Percentiles rank a stretch among this genome's conserved stretches.
Conservation (phyloP, 2,113 vertebrate genomes). For the Rhabdomys dilectus region DNA sequence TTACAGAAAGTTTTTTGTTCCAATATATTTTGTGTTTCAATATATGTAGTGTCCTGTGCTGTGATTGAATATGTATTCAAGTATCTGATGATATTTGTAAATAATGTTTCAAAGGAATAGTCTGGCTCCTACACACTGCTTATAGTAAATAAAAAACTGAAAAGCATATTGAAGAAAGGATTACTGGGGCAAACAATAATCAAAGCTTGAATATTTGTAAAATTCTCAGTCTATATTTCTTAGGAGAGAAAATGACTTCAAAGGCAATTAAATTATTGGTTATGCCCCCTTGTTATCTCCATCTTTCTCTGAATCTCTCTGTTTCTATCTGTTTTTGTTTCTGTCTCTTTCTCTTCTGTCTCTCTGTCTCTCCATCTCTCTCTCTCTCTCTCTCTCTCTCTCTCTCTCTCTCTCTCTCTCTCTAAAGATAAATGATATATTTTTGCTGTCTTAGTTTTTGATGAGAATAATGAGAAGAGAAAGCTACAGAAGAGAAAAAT, state of each 20-base stretch:
- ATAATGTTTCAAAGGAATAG: background rate
- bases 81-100: background rate
- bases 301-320: background rate
- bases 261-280: background rate
- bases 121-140: background rate
- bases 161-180: background rate
- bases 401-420: too few species aligned
- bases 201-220: background rate
- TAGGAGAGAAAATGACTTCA: background rate
- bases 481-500: background rate
- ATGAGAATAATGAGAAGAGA: background rate
- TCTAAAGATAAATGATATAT: too few species aligned
- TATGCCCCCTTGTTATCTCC: background rate
- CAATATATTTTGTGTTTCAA: background rate
- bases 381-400: background rate
- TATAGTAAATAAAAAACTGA: background rate
- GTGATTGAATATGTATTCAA: background rate
- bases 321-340: background rate
- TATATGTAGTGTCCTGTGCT: background rate
- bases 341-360: background rate
- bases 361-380: background rate
- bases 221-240: background rate
- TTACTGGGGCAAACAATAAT: background rate
- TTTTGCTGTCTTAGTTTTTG: background rate
- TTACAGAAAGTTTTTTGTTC: background rate